Evolutionary conservation across 1,140 invertebrate genomes (phyloP), one percentile per base, ranked within the genome.

Genomic region (Meloidogyne hapla): DNA sequence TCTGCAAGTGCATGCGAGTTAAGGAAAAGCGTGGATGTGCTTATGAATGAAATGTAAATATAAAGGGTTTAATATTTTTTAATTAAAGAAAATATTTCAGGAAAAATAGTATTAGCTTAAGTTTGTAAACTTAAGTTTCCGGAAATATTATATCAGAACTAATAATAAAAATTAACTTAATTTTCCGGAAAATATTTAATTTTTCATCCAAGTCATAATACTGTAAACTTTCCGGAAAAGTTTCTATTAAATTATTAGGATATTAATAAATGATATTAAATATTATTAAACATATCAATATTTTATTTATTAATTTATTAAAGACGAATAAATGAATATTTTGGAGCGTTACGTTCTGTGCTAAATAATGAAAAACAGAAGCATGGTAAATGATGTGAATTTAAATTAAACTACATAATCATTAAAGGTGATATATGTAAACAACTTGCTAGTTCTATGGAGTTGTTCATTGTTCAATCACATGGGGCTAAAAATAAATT

Each of bases 301-400:
- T 6, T 33, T 33, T 33, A 33, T 33, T 33, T 33, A 8, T 33
- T 33, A 8, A 6, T 33, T 33, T 18, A 48, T 56, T 56, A n/a
- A 4, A 56, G 48, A n/a, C 48, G 6, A 6, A n/a, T 1, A 56
- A 73, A 73, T 38, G 28, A 26, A 33, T 73, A 63, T 73, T 73
- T 73, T 33, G 71, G 18, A 25, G 71, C 71, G 1, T 33, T 73
- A 23, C 12, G 56, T 25, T 64, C 25, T 0, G 23, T 73, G 71
- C 38, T 73, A 12, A 18, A 64, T 9, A 21, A 65, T 56, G 71
- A 73, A 33, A 73, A 73, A 21, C 71, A 73, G 28, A 73, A 73
- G 26, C 33, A 25, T 8, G 56, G 71, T 73, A 28, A 26, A n/a
- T 25, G 12, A 13, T 63, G 18, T 26, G 63, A 38, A 62, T 28